Evolutionary conservation across 2,797 vertebrate species (phyloP), one percentile per base, ranked within the genome.

Genomic region (Anas georgica): DNA sequence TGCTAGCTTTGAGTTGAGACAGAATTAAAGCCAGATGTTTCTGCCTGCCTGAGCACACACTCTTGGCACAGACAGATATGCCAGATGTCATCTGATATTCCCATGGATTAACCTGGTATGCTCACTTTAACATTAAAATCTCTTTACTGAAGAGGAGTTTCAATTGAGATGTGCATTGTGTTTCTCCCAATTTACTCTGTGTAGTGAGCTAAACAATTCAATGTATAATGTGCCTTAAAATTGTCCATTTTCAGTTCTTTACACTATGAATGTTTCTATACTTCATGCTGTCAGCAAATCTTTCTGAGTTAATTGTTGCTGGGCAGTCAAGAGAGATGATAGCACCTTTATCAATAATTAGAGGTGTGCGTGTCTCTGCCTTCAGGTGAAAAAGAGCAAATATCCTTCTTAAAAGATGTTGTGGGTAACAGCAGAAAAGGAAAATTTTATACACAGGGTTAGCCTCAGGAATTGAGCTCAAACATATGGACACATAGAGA

Each of bases 191-290:
- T 35, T 7, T 72, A 5, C 80, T 78, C 68, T 83, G 13, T 60
- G 58, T 55, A 64, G 17, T 16, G 7, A 95, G 56, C 59, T 59
- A 63, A 91, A 83, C 52, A 59, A 89, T 86, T 87, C 39, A 35
- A 80, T 78, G 16, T 31, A 46, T 9, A 50, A 16, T 3, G 12
- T 21, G 5, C 45, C 39, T 91, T 74, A 59, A 79, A 58, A 50
- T 62, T 21, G 6, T 52, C 68, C 21, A 28, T 1, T 35, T 85
- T 81, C 17, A 17, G 22, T 67, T 85, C 63, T 64, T 87, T 52
- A 55, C 23, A 14, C 55, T 74, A 1, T 18, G 37, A 64, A 12
- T 33, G 41, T 83, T 83, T 69, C 46, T 74, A 4, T 29, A 31
- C 25, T 56, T 55, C 33, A 41, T 15, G 16, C 6, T 60, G 41